phyloP scores from a whole-genome alignment of 2,113 vertebrate genomes.

The Pelusios castaneus region DNA sequence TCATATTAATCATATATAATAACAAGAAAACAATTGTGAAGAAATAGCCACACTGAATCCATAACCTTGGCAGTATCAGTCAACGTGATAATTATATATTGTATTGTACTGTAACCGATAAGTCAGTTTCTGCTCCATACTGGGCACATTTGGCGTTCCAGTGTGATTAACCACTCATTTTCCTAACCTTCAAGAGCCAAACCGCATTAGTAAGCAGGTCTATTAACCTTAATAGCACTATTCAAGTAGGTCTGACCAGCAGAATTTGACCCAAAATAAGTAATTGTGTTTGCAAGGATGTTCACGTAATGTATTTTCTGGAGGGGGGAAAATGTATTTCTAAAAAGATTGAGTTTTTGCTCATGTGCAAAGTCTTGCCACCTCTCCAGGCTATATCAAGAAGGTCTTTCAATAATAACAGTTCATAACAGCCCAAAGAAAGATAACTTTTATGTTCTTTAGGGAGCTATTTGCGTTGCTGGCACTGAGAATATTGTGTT shows the following conservation, averaged over 20 bases:
- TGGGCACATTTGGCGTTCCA: fast-evolving
- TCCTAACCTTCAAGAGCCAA: background rate
- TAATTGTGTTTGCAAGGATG: background rate
- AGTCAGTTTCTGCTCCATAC: background rate
- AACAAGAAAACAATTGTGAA: background rate
- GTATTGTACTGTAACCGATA: background rate
- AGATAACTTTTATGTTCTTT: constrained; percentile 16
- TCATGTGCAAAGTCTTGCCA: background rate
- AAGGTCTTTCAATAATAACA: constrained; percentile 29
- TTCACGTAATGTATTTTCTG: background rate
- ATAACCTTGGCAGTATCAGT: background rate
- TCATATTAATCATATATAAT: background rate
- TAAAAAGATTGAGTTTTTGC: background rate
- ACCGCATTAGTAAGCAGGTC: background rate
- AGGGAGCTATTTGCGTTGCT: background rate
- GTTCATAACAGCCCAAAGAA: constrained; percentile 27
- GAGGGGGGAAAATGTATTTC: background rate
- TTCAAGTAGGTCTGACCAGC: background rate
- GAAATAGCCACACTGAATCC: background rate
- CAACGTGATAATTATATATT: background rate
- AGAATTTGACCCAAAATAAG: background rate
- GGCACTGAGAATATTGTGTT: background rate
- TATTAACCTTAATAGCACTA: background rate
- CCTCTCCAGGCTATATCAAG: constrained; percentile 7
- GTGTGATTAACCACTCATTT: background rate